Base-by-base conservation (phyloP, 2,113 vertebrate genomes). In the Panthera leo region DNA sequence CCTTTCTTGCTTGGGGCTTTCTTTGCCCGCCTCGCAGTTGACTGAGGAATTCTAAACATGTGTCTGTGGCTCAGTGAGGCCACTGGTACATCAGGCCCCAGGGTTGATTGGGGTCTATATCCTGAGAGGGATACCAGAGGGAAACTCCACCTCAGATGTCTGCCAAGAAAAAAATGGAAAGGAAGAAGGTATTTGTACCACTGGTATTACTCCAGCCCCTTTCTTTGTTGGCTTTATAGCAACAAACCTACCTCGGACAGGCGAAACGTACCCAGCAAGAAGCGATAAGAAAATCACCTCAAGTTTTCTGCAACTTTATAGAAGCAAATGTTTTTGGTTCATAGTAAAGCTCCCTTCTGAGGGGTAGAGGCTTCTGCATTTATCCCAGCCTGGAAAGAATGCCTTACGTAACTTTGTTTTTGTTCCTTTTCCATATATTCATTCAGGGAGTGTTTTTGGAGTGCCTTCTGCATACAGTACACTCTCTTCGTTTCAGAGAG, bases 31-130 rank as follows among this genome's bases (percentile, higher is more conserved):
- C 95, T 98, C 96, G 63, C 95, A 97, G 96, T 97, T 98, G 97
- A 98, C 93, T 63, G 71, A 97, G 97, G 98, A 98, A 98, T 98
- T 97, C 88, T 70, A 98, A 97, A 75, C 98, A 98, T 98, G 97
- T 91, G 93, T 98, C 97, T 98, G 96, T 36, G 79, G 95, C 89
- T 98, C 88, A 12, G 95, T 53, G 84, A 85, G 96, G 96, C 93
- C 58, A 85, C 92, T 88, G 85, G 97, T 89, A 85, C 95, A 96
- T 94, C 89, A 97, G 58, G 42, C 89, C 83, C 98, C 98, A 97
- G 31, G 78, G 97, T 97, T 94, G 95, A 91, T 39, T 97, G 96
- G 97, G 97, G 92, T 87, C 97, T 98, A 86, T n/a, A 16, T 45
- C 90, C 92, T 73, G 36, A 95, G 96, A 97, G 85, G 97, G 94